These are phyloP conservation scores for Ianthella basta DNA, from an alignment of 37 sponge, comb jelly and placozoan species.

Conservation along the genomic window DNA sequence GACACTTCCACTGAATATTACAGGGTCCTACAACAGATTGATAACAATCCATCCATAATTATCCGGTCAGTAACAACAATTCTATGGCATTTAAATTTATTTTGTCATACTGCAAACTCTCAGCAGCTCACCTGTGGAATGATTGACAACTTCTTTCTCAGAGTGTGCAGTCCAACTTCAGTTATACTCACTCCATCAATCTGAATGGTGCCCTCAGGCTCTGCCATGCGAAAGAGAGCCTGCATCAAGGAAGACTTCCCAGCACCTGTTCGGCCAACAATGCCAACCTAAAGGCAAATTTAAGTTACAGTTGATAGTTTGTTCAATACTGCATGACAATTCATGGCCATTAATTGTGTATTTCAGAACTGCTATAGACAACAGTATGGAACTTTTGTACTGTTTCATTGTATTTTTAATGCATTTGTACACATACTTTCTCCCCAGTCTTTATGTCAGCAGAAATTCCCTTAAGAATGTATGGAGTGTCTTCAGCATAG, in stretches of 20 bases:
- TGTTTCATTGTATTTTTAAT: no score
- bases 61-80: no score
- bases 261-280: slow-evolving; percentile 94
- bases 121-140: slow-evolving; percentile 87
- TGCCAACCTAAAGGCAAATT: slow-evolving; percentile 63
- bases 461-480: slow-evolving; percentile 10
- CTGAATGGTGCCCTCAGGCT: slow-evolving; percentile 74
- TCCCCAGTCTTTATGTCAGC: neutral
- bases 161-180: slow-evolving; percentile 78
- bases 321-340: no score
- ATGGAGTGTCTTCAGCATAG: slow-evolving; percentile 9
- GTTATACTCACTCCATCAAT: slow-evolving; percentile 78
- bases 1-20: slow-evolving; percentile 91
- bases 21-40: slow-evolving; percentile 88
- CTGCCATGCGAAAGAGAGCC: slow-evolving; percentile 87
- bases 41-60: no score
- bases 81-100: no score
- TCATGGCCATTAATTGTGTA: no score
- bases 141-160: slow-evolving; percentile 79
- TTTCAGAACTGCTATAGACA: no score
- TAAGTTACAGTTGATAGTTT: no score
- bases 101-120: no score
- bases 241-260: slow-evolving; percentile 89
- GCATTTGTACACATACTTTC: neutral
- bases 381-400: no score